phyloP scores from a whole-genome alignment of 2,797 vertebrate species.

The Cyprinella venusta region DNA sequence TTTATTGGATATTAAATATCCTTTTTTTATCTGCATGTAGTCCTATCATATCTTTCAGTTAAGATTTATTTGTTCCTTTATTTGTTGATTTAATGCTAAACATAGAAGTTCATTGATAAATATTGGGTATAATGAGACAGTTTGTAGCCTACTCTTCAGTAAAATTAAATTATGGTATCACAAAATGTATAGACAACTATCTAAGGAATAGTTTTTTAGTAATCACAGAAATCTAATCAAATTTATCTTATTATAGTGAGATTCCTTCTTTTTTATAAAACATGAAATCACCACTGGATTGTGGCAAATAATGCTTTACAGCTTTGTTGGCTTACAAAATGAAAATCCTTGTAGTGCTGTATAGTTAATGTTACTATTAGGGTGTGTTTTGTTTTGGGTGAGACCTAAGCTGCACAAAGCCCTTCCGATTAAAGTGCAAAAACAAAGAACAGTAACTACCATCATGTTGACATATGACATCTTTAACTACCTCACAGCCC shows the following conservation, averaged over 20 bases:
- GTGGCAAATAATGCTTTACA: background rate
- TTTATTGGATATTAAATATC: background rate
- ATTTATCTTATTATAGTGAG: background rate
- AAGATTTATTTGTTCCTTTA: background rate
- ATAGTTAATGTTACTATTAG: slow-evolving; percentile 47
- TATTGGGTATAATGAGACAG: background rate
- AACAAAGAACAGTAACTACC: slow-evolving; percentile 44
- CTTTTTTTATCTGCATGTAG: too few relatives aligned
- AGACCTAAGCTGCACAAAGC: slow-evolving; percentile 25
- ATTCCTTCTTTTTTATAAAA: too few relatives aligned
- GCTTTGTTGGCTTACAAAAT: slow-evolving; percentile 8
- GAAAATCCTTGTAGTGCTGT: slow-evolving; percentile 26
- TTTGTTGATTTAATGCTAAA: background rate
- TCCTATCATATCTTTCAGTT: background rate
- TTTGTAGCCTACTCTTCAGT: background rate
- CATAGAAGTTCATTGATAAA: background rate
- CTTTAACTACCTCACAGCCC: slow-evolving; percentile 14
- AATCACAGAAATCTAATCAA: background rate
- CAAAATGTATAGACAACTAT: background rate
- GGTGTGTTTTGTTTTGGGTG: slow-evolving; percentile 46
- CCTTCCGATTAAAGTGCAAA: slow-evolving; percentile 37
- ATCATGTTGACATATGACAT: slow-evolving; percentile 43
- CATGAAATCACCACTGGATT: background rate
- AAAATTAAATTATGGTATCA: background rate
- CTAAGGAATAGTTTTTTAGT: background rate